Conservation (phyloP, 2,888 invertebrate species). For the Melinaea marsaeus region DNA sequence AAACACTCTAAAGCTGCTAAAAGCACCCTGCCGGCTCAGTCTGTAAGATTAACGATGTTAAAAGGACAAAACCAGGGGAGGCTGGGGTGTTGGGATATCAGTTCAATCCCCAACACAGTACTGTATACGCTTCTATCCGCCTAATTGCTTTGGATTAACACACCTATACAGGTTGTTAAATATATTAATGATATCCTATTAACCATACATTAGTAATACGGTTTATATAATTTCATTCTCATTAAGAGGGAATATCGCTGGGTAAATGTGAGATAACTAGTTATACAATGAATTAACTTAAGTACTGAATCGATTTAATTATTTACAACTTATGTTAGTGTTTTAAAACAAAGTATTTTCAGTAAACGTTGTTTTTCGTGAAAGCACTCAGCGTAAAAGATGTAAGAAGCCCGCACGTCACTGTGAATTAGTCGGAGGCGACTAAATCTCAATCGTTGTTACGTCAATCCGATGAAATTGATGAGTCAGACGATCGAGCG, state of each 20-base stretch:
- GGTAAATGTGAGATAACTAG: constrained; percentile 20
- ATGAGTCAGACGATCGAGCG: constrained; percentile 66
- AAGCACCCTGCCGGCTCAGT: constrained; percentile 58
- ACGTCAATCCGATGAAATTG: constrained; percentile 65
- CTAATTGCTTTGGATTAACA: constrained; percentile 59
- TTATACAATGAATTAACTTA: constrained; percentile 7
- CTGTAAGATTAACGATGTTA: constrained; percentile 68
- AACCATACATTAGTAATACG: constrained; percentile 37
- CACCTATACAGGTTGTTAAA: constrained; percentile 38
- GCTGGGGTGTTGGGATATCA: constrained; percentile 42
- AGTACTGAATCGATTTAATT: constrained; percentile 25
- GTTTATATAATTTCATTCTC: constrained; percentile 33
- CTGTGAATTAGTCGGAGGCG: constrained; percentile 43
- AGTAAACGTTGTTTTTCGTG: constrained; percentile 23
- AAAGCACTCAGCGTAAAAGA: constrained; percentile 22
- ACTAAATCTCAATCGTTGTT: constrained; percentile 56
- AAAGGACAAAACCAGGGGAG: constrained; percentile 51
- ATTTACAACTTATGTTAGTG: constrained; percentile 1
- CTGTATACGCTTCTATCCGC: constrained; percentile 44
- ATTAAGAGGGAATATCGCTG: constrained; percentile 31
- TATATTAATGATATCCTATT: constrained; percentile 57
- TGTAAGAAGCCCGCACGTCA: constrained; percentile 30
- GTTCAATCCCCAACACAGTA: constrained; percentile 42
- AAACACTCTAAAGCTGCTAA: constrained; percentile 56
- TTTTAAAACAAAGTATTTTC: constrained; percentile 2